A percentile compares a stretch with the other conserved stretches of the same genome.
phyloP scores from a whole-genome alignment of 2,797 vertebrate genomes.

The Rhinogobio ventralis region DNA sequence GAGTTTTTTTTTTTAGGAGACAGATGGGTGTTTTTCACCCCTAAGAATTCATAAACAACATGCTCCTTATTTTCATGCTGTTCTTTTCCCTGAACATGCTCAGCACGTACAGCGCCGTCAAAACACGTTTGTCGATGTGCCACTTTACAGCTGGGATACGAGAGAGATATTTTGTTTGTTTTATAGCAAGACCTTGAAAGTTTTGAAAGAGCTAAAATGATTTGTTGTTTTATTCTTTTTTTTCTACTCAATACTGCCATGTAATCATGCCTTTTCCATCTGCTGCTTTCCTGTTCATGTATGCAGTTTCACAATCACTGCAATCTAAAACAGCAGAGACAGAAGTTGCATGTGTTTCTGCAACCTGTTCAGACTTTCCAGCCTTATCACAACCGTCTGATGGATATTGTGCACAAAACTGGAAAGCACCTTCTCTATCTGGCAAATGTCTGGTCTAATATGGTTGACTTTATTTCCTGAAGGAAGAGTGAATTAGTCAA shows the following conservation, averaged over 20 bases:
- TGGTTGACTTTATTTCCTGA: neutral
- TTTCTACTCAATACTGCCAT: neutral
- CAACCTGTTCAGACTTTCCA: constrained; percentile 3
- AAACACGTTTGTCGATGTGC: constrained; percentile 5
- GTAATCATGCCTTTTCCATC: constrained; percentile 6
- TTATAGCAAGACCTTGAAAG: constrained; percentile 24
- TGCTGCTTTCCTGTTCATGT: neutral
- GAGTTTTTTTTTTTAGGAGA: neutral
- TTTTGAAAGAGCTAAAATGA: neutral
- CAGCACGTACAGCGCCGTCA: neutral
- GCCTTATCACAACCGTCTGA: neutral
- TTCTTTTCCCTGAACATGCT: constrained; percentile 23
- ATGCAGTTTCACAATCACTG: neutral
- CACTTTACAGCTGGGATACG: neutral
- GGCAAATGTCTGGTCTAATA: neutral
- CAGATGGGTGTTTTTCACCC: constrained; percentile 22
- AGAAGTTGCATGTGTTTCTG: constrained; percentile 19
- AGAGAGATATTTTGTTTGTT: constrained; percentile 13
- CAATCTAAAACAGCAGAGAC: neutral
- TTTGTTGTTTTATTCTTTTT: neutral
- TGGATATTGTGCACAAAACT: neutral
- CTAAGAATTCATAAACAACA: constrained; percentile 13
- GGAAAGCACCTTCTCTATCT: neutral
- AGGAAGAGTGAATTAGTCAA: neutral
- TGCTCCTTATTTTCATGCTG: neutral